Evolutionary conservation across 2,888 invertebrate species (phyloP).

Genomic region (Odontocerum albicorne): DNA sequence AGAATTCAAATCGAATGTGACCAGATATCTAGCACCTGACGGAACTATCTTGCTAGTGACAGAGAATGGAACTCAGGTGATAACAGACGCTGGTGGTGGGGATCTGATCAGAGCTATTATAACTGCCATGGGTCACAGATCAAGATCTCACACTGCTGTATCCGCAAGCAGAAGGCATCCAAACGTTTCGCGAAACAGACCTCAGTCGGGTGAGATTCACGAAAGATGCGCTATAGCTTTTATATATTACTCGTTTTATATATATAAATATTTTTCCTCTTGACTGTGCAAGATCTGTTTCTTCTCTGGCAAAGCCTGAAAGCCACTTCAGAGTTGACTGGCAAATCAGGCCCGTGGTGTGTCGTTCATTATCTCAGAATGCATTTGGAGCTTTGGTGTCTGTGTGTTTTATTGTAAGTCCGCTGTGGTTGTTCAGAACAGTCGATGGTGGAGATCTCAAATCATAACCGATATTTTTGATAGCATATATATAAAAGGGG

Average conservation of each 20-base stretch:
- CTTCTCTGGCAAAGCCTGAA: slow-evolving; percentile 14
- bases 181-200: slow-evolving; percentile 30
- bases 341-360: slow-evolving; percentile 11
- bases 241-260: slow-evolving; percentile 7
- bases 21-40: slow-evolving; percentile 62
- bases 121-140: slow-evolving; percentile 45
- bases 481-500: too few species aligned
- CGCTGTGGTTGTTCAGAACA: slow-evolving; percentile 7
- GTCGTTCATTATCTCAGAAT: slow-evolving; percentile 5
- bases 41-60: slow-evolving; percentile 66
- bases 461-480: too few species aligned
- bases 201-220: slow-evolving; percentile 27
- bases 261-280: slow-evolving; percentile 12
- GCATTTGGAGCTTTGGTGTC: slow-evolving; percentile 17
- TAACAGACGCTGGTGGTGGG: slow-evolving; percentile 57
- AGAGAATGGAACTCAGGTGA: slow-evolving; percentile 64
- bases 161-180: slow-evolving; percentile 25
- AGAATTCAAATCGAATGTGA: slow-evolving; percentile 51
- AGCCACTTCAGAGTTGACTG: slow-evolving; percentile 4
- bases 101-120: slow-evolving; percentile 58
- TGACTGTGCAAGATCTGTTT: slow-evolving; percentile 19
- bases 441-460: background rate
- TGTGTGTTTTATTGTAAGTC: slow-evolving; percentile 9
- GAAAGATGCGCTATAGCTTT: too few species aligned
- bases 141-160: slow-evolving; percentile 43